Conservation (phyloP, 2,888 invertebrate species). For the Piscicola geometra region DNA sequence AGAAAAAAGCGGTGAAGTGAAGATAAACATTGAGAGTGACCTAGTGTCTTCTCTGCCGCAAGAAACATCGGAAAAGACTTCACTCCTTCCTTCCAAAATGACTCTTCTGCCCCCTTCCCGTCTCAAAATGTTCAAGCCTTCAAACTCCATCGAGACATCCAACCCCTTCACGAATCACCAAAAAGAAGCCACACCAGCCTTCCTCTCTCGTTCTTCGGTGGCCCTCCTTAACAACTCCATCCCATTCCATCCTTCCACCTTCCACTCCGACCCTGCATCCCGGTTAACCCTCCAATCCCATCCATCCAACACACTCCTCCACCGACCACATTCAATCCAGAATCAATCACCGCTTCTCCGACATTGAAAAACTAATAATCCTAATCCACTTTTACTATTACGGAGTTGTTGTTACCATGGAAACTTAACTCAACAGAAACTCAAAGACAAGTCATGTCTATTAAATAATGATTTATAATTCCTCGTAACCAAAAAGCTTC, state of each 20-base stretch:
- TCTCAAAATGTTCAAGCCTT: constrained; percentile 27
- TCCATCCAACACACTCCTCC: background rate
- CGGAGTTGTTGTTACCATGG: too few species aligned
- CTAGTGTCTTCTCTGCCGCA: constrained; percentile 10
- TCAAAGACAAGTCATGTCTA: too few species aligned
- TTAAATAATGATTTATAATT: too few species aligned
- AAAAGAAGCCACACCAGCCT: background rate
- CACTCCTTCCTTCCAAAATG: background rate
- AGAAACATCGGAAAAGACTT: background rate
- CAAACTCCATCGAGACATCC: constrained; percentile 29
- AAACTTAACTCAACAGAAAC: too few species aligned
- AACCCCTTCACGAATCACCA: constrained; percentile 23
- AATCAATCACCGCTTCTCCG: too few species aligned
- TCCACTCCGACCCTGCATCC: background rate
- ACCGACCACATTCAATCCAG: background rate
- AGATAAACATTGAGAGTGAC: constrained; percentile 12
- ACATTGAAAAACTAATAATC: too few species aligned
- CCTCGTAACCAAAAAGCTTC: too few species aligned
- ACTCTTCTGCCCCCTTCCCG: background rate
- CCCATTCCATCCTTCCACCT: background rate
- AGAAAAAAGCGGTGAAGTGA: background rate
- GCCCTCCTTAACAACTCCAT: background rate
- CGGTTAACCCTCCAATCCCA: background rate
- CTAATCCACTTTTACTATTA: too few species aligned
- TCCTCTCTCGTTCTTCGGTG: background rate